Base-by-base conservation (phyloP, 2,888 invertebrate genomes). In the Tenthredo notha region DNA sequence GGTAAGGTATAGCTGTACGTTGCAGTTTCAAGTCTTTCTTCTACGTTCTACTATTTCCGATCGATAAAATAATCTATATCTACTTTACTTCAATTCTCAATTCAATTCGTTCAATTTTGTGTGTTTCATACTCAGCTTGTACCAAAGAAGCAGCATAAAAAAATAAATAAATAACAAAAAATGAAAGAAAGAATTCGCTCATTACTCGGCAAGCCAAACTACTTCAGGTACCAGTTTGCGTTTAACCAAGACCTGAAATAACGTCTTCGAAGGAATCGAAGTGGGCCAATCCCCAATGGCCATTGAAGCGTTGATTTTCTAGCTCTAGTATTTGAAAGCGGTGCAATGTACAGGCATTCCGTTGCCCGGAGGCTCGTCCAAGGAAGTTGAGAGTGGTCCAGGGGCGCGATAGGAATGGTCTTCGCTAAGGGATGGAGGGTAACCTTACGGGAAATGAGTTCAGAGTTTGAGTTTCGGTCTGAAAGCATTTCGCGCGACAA, bases 401-500 rank as follows among this genome's bases (percentile, higher is more conserved):
- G 78, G 77, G 74, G 40, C 15, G 21, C 74, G 74, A 74, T 74
- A 74, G 74, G 43, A 43, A 70, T 21, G 74, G 40, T 21, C 40
- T 74, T 43, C 50, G 54, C 9, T 3, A 47, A 9, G 25, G 50
- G 50, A 77, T 33, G 50, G 67, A 40, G 67, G 65, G 47, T 47
- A 18, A 4, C 47, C 50, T 67, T 50, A 33, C 47, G 67, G 67
- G 83, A 83, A 83, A 83, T 83, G 83, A 83, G 67, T 70, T 70
- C 25, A 47, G 83, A 83, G 67, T 70, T 67, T 67, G 67, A 47
- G 37, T 43, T 83, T 70, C 61, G 50, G 80, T 65, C 80, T 80
- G 80, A 80, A 80, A 80, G 80, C 80, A 80, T 80, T 80, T 65
- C 29, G 80, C 61, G 40, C 61, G 80, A 80, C 61, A 58, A 65